Evolutionary conservation across 2,113 vertebrate species (phyloP).

Genomic region (Lepus timidus): DNA sequence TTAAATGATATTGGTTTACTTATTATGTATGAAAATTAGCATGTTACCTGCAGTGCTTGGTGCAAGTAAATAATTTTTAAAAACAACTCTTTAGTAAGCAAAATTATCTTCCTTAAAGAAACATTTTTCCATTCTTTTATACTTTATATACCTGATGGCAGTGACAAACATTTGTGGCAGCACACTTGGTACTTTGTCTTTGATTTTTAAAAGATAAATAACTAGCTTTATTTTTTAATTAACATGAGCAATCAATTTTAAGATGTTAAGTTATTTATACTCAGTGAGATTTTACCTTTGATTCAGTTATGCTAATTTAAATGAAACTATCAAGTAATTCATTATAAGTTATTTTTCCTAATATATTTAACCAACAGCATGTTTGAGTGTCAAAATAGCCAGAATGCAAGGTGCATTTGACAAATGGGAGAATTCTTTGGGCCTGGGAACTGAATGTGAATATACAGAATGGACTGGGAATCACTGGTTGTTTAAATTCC

Average conservation of each 20-base stretch:
- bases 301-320: no score
- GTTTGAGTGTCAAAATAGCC: neutral
- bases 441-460: neutral
- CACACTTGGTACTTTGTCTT: neutral
- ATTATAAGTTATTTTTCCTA: neutral
- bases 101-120: neutral
- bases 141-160: neutral
- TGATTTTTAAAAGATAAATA: neutral
- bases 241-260: neutral
- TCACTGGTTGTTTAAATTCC: constrained; percentile 3
- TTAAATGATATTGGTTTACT: neutral
- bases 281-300: no score
- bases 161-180: neutral
- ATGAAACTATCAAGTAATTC: no score
- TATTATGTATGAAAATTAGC: neutral
- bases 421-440: neutral
- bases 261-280: neutral
- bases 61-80: neutral
- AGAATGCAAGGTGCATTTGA: neutral
- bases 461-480: constrained; percentile 11
- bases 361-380: neutral
- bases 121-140: neutral
- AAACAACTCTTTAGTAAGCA: neutral
- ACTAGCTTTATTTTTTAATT: neutral
- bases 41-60: neutral